Percentiles rank a stretch among this genome's conserved stretches.
Evolutionary conservation across 2,888 invertebrate species (phyloP).

Genomic region (Cryptocephalus moraei): DNA sequence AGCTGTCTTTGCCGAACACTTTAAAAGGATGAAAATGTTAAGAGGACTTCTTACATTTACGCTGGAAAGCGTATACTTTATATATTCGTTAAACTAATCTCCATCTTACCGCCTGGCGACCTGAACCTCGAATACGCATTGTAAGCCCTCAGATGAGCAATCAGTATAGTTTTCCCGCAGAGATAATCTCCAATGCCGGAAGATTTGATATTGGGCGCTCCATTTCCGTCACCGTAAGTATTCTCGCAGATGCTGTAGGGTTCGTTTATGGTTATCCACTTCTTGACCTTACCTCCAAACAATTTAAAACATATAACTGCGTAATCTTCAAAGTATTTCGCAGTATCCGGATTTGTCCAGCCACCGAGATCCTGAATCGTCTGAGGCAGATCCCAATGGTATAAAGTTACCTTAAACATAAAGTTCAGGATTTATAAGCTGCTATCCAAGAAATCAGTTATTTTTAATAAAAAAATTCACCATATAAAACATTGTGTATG

Average conservation of each 20-base stretch:
- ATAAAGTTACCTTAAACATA: slow-evolving; percentile 12
- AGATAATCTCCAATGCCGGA: slow-evolving; percentile 51
- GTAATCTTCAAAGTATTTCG: slow-evolving; percentile 54
- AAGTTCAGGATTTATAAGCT: no score
- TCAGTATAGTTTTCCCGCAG: slow-evolving; percentile 51
- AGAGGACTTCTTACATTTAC: no score
- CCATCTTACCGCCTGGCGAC: no score
- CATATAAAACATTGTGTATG: no score
- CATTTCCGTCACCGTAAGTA: slow-evolving; percentile 29
- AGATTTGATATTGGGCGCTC: slow-evolving; percentile 41
- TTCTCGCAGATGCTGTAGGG: slow-evolving; percentile 31
- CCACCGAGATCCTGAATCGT: slow-evolving; percentile 45
- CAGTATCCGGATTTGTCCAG: slow-evolving; percentile 50
- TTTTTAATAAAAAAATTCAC: no score
- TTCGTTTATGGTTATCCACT: slow-evolving; percentile 49
- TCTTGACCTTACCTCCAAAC: slow-evolving; percentile 33
- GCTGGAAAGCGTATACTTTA: no score
- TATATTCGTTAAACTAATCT: no score
- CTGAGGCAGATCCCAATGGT: slow-evolving; percentile 18
- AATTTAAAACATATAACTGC: slow-evolving; percentile 40
- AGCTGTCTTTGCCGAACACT: no score
- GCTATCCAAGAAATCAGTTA: no score
- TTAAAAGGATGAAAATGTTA: no score
- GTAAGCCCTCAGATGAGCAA: slow-evolving; percentile 56
- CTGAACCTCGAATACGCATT: slow-evolving; percentile 40